Evolutionary conservation across 1,140 invertebrate genomes (phyloP), one percentile per base, ranked within the genome.

Genomic region (Whitmania pigra): DNA sequence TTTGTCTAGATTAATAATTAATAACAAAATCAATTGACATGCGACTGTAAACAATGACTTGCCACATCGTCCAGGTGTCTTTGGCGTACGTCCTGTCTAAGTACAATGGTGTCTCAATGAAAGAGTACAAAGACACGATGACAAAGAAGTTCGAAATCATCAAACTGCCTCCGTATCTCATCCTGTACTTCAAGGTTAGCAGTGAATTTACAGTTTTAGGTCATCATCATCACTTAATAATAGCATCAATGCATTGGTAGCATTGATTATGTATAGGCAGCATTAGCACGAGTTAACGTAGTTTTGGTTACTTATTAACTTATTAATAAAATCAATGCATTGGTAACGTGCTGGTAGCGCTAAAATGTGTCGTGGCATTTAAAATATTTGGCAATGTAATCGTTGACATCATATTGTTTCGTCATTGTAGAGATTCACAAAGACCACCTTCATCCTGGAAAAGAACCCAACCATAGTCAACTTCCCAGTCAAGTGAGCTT

Each of bases 391-490:
- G n/a, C n/a, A n/a, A n/a, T n/a, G n/a, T n/a, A n/a, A n/a, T n/a
- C n/a, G n/a, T n/a, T n/a, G n/a, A n/a, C 13, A 43, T 43, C 13
- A 6, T 43, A 43, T 4, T 49, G 5, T 49, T 49, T 49, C 5
- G 0, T 49, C 43, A 13, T 83, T 85, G 53, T 82, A 89, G 85
- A 87, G 97, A 76, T 99, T 99, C 81, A 97, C 94, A 4, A 99
- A 95, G 83, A 99, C 99, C 81, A 96, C 93, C 40, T 99, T 98
- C 83, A 97, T 96, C 78, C 87, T 95, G 18, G 97, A 99, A 80
- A 99, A 99, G 83, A 99, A 99, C 86, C 94, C 94, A 15, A 99
- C 97, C 0, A 99, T 99, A 80, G 95, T 99, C 0, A 99, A 99
- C 83, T 99, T 99, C 81, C 95, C 96, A 9, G 92, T 99, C 57